Evolutionary conservation across 2,797 vertebrate genomes (phyloP).

Genomic region (Cirrhinus molitorella): DNA sequence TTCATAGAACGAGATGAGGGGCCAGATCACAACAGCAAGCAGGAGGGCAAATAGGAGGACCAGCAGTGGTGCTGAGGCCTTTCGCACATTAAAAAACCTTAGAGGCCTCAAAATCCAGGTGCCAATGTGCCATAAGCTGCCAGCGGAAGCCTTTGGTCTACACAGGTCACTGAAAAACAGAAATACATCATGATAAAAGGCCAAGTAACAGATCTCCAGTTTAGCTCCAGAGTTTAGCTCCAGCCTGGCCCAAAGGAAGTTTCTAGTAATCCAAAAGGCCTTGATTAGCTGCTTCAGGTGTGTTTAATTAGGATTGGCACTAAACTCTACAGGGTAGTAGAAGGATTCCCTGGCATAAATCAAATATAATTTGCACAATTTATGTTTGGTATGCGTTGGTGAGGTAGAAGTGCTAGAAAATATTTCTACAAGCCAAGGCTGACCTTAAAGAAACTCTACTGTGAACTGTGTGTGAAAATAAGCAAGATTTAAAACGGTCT

Average conservation of each 20-base stretch:
- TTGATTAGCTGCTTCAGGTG: not conserved
- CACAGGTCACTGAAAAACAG: slow-evolving; percentile 32
- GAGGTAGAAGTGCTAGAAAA: not conserved
- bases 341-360: not conserved
- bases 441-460: slow-evolving; percentile 14
- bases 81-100: slow-evolving; percentile 38
- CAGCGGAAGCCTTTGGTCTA: slow-evolving; percentile 11
- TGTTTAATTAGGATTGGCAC: slow-evolving; percentile 1
- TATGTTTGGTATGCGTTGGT: not conserved
- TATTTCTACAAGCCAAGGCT: not conserved
- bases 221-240: not conserved
- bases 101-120: slow-evolving; percentile 34
- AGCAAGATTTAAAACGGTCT: not conserved
- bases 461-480: not conserved
- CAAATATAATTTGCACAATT: not conserved
- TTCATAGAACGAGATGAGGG: slow-evolving; percentile 49
- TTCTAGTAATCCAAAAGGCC: slow-evolving; percentile 2
- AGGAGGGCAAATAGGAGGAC: slow-evolving; percentile 68
- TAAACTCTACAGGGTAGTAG: not conserved
- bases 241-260: not conserved
- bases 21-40: slow-evolving; percentile 67
- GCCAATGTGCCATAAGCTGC: not conserved
- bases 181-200: not conserved
- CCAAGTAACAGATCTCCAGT: not conserved
- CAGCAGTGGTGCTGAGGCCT: slow-evolving; percentile 54